A percentile compares a stretch with the other conserved stretches of the same genome.
Evolutionary conservation across 2,888 invertebrate species (phyloP).

Genomic region (Automeris io): DNA sequence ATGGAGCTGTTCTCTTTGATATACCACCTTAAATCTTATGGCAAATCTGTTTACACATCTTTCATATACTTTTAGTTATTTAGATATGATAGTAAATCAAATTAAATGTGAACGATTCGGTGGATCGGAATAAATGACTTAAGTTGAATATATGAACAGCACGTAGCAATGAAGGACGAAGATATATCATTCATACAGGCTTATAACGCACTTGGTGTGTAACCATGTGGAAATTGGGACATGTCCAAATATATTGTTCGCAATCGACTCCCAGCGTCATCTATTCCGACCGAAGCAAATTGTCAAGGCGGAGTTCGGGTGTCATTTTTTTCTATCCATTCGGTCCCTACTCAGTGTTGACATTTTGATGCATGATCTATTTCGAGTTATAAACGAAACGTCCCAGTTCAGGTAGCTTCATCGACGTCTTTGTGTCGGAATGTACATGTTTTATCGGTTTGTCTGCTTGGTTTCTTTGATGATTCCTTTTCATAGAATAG

Average conservation of each 20-base stretch:
- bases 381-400: constrained; percentile 31
- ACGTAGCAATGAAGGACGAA: not conserved
- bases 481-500: not conserved
- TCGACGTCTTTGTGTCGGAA: constrained; percentile 7
- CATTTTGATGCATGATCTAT: constrained; percentile 55
- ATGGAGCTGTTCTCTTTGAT: too few species aligned
- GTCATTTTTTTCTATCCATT: constrained; percentile 33
- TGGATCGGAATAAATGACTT: not conserved
- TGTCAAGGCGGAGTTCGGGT: constrained; percentile 41
- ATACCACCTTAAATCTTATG: too few species aligned
- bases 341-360: constrained; percentile 48
- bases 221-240: constrained; percentile 36
- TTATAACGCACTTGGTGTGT: constrained; percentile 14
- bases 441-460: constrained; percentile 6
- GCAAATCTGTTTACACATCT: too few species aligned
- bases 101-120: too few species aligned
- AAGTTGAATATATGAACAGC: not conserved
- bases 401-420: constrained; percentile 24
- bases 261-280: constrained; percentile 40
- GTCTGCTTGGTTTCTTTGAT: constrained; percentile 4
- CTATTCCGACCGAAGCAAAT: constrained; percentile 49
- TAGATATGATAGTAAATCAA: too few species aligned
- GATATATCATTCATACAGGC: constrained; percentile 6
- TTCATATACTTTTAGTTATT: too few species aligned
- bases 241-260: constrained; percentile 27